phyloP scores from a whole-genome alignment of 1,140 invertebrate species.

The Drosophila micromelanica region DNA sequence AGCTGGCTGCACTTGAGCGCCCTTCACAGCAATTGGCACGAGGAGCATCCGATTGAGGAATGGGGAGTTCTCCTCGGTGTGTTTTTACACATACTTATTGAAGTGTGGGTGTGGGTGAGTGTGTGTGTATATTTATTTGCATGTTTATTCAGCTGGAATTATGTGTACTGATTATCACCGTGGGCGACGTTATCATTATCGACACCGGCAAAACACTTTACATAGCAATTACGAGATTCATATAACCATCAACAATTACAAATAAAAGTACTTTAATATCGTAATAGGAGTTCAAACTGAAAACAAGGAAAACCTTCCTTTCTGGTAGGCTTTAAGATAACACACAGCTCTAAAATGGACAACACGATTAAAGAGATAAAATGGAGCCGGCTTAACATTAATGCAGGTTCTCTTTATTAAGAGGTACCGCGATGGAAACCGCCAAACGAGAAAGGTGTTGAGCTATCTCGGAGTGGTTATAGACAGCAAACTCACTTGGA shows the following conservation, averaged over 20 bases:
- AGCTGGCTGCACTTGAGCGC: slow-evolving; percentile 19
- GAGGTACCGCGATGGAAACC: too few species aligned
- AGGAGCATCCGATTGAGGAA: neutral
- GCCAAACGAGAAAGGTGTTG: too few species aligned
- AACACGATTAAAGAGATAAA: too few species aligned
- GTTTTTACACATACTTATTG: neutral
- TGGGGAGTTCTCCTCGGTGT: neutral
- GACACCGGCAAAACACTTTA: slow-evolving; percentile 1
- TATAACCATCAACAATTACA: neutral
- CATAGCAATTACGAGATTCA: neutral
- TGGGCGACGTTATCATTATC: slow-evolving; percentile 1
- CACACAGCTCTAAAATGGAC: too few species aligned
- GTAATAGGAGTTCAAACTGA: too few species aligned
- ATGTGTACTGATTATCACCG: neutral
- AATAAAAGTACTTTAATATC: neutral
- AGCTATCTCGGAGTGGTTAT: too few species aligned
- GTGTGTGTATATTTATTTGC: neutral
- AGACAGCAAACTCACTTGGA: too few species aligned
- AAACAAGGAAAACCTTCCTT: too few species aligned
- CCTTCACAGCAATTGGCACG: slow-evolving; percentile 47
- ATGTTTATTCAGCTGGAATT: slow-evolving; percentile 13
- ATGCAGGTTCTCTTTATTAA: too few species aligned
- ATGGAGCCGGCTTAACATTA: too few species aligned
- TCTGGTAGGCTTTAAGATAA: too few species aligned
- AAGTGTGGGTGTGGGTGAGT: neutral